phyloP scores from a whole-genome alignment of 2,888 invertebrate genomes.

The Brenthis ino region DNA sequence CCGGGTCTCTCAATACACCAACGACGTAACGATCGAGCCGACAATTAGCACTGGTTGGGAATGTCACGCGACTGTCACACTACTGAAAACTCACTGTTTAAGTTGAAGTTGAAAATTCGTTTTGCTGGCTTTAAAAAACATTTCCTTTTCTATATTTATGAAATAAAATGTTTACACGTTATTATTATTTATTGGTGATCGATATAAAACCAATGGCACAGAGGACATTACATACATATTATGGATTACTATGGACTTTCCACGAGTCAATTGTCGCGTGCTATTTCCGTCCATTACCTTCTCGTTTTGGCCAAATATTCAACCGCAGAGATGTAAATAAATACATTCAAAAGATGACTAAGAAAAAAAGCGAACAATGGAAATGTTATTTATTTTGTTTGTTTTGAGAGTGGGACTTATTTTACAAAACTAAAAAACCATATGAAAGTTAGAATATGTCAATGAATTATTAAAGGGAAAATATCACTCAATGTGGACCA shows the following conservation, averaged over 20 bases:
- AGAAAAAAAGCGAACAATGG: constrained; percentile 17
- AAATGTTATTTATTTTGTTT: constrained; percentile 3
- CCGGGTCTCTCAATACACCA: constrained; percentile 58
- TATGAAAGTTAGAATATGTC: too few relatives aligned
- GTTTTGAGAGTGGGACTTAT: background rate
- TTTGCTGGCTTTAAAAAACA: background rate
- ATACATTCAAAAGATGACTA: constrained; percentile 20
- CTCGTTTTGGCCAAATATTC: constrained; percentile 52
- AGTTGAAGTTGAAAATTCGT: constrained; percentile 6
- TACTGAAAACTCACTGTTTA: constrained; percentile 17
- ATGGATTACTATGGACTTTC: constrained; percentile 41
- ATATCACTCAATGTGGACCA: constrained; percentile 13
- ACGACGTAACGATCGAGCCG: constrained; percentile 58
- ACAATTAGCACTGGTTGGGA: constrained; percentile 69
- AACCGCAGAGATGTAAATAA: constrained; percentile 35
- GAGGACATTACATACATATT: constrained; percentile 28
- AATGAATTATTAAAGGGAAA: background rate
- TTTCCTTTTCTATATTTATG: background rate
- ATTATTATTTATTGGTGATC: background rate
- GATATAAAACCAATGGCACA: background rate
- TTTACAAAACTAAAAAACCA: too few relatives aligned
- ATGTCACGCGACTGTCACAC: constrained; percentile 68
- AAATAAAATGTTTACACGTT: too few relatives aligned
- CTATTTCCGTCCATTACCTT: constrained; percentile 56
- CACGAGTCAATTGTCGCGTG: constrained; percentile 56